phyloP scores from a whole-genome alignment of 2,888 invertebrate species.

The Drosophila falleni region DNA sequence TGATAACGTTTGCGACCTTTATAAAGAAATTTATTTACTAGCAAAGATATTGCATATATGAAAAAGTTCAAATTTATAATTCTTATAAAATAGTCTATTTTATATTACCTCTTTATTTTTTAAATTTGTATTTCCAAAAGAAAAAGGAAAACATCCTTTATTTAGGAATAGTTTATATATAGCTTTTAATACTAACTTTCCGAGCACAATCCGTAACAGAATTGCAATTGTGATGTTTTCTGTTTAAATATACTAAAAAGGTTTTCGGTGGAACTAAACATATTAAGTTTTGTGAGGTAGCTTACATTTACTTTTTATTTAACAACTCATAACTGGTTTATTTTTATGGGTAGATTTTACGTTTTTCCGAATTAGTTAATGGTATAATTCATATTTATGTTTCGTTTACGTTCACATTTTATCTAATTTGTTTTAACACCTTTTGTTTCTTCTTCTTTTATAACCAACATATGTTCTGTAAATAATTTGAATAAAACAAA shows the following conservation, averaged over 20 bases:
- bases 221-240: conserved; percentile 1
- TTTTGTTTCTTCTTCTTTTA: conserved; percentile 68
- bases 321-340: conserved; percentile 4
- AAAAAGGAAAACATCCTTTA: neutral
- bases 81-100: too few relatives aligned
- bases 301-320: neutral
- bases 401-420: conserved; percentile 44
- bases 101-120: neutral
- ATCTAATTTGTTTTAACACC: conserved; percentile 56
- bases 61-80: too few relatives aligned
- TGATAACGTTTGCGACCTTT: too few relatives aligned
- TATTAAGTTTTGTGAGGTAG: neutral
- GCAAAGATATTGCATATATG: too few relatives aligned
- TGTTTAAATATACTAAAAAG: neutral
- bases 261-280: neutral
- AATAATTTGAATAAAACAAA: conserved; percentile 46
- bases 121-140: neutral
- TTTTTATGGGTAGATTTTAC: conserved; percentile 43
- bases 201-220: conserved; percentile 4
- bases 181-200: conserved; percentile 4
- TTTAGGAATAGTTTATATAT: neutral
- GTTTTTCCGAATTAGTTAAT: conserved; percentile 39
- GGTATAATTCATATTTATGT: conserved; percentile 20
- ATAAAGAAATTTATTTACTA: too few relatives aligned
- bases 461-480: conserved; percentile 56